These are phyloP conservation scores for Anolis apletophallus DNA, from an alignment of 2,797 vertebrate species.

Conservation along the genomic window DNA sequence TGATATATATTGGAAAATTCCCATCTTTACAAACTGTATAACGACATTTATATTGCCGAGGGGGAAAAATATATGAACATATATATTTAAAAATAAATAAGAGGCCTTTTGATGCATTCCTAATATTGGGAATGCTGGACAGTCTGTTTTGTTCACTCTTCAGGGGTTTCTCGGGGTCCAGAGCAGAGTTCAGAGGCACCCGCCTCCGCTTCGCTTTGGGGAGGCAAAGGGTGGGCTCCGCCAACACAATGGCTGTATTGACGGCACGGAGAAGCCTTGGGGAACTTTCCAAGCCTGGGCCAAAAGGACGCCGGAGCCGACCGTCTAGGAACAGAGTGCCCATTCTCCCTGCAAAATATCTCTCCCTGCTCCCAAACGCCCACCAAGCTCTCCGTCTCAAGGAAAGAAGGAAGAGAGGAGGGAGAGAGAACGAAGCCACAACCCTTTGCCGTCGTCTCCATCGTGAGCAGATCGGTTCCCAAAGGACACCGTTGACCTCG, in stretches of 20 bases:
- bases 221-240: not conserved
- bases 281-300: not conserved
- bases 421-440: accelerated
- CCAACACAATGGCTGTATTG: slow-evolving; percentile 35
- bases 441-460: not conserved
- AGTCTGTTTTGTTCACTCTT: too few relatives aligned
- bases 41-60: too few relatives aligned
- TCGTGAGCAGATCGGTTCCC: not conserved
- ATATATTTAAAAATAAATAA: too few relatives aligned
- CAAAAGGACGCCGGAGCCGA: not conserved
- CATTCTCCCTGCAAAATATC: not conserved
- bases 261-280: not conserved
- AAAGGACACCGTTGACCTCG: not conserved
- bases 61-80: too few relatives aligned
- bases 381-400: not conserved
- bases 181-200: not conserved
- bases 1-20: too few relatives aligned
- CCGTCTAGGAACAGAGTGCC: slow-evolving; percentile 20
- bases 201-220: not conserved
- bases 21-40: too few relatives aligned
- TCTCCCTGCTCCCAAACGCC: slow-evolving; percentile 26
- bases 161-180: too few relatives aligned
- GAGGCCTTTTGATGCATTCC: not conserved
- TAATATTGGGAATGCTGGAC: not conserved
- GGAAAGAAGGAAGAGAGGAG: not conserved